Evolutionary conservation across 2,888 invertebrate genomes (phyloP), one percentile per base, ranked within the genome.

Genomic region (Macrosoma leucophasiata): DNA sequence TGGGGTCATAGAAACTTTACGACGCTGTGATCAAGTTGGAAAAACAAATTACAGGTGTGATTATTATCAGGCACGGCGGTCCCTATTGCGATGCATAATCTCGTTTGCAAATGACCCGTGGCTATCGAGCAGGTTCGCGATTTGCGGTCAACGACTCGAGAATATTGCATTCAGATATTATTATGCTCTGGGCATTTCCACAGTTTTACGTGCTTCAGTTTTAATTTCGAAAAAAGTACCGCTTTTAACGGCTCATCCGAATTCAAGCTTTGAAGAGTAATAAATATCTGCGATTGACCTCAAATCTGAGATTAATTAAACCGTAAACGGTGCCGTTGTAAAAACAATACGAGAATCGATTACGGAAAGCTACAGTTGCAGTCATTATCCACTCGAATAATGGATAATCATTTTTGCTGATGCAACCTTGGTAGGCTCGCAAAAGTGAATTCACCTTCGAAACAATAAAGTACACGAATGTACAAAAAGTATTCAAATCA

Each of bases 101-200:
- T 61, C 50, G 62, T 63, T 67, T 58, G 59, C 52, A 62, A 63
- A 66, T 62, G 62, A 69, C 65, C 62, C 41, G 53, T 32, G 61
- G 66, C 65, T 56, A 63, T 63, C 52, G 53, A 59, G 52, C 67
- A 59, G 62, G 63, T 64, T 60, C 47, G 45, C 52, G 50, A 63
- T 73, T 68, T 62, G 64, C 60, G 73, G 75, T 62, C 70, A 67
- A 60, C 63, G 70, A 58, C 67, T 65, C 54, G 59, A 65, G 65
- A 66, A 63, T n/a, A 67, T 63, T 68, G 62, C 60, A 59, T 39
- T 38, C 44, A 51, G 48, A 52, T 47, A 52, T 38, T 44, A 52
- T 51, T 56, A 42, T 38, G 30, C 26, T 33, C 29, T 31, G 29
- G 21, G 31, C 29, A 42, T 52, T 52, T 10, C 37, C 39, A 25